These are phyloP conservation scores for Myotis lucifugus DNA, from an alignment of 2,113 vertebrate species.

Conservation along the genomic window DNA sequence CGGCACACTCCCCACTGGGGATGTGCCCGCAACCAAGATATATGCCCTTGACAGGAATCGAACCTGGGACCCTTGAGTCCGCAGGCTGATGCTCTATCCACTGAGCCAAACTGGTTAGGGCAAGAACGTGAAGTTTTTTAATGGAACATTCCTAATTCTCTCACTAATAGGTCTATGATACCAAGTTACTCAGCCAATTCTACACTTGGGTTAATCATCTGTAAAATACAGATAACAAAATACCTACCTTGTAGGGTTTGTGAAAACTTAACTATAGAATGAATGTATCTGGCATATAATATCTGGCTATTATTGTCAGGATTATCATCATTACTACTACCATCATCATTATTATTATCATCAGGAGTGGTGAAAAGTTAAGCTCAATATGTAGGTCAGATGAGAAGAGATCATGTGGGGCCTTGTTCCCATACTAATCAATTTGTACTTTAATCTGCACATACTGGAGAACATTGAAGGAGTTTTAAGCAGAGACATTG, in stretches of 20 bases:
- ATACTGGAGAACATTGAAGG: background rate
- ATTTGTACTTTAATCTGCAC: background rate
- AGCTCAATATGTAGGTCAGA: background rate
- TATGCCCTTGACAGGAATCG: too few species aligned
- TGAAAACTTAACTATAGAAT: background rate
- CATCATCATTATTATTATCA: background rate
- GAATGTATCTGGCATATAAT: background rate
- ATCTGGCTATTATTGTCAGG: background rate
- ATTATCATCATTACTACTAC: background rate
- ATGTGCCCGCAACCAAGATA: too few species aligned
- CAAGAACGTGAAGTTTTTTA: background rate
- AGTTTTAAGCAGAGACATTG: background rate
- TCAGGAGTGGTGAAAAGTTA: background rate
- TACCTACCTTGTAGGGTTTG: background rate
- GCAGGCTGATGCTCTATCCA: too few species aligned
- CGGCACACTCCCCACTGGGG: too few species aligned
- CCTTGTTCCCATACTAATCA: background rate
- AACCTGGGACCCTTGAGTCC: too few species aligned
- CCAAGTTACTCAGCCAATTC: background rate
- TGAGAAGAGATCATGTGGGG: background rate
- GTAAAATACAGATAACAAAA: background rate
- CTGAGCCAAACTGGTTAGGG: too few species aligned
- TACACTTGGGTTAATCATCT: background rate
- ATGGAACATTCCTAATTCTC: background rate
- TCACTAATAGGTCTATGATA: background rate